Evolutionary conservation across 2,888 invertebrate genomes (phyloP), one percentile per base, ranked within the genome.

Genomic region (Ophraella communa): DNA sequence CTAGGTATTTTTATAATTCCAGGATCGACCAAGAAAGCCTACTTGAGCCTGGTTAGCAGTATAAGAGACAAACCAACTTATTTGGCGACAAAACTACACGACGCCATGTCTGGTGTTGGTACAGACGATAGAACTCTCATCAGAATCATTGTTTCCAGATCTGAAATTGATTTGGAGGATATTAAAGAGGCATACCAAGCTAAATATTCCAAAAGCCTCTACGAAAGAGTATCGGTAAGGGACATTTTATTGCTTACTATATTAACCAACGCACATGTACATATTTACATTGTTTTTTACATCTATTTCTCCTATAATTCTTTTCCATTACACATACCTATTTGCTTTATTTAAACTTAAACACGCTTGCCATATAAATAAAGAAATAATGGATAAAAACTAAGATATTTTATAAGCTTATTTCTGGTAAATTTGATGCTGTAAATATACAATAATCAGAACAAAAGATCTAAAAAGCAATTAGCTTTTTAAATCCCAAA

Each of bases 21-120:
- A 62, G 94, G 94, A 0, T 93, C 93, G 72, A 81, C 86, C 61
- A 89, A 92, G 83, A 89, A 90, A 76, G 93, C 91, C 17, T 84
- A 94, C 33, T 81, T 93, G 69, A 91, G 93, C 67, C 90, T 95
- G 65, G 91, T 92, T 65, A 89, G 89, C 27, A 74, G 75, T 59
- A 74, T 93, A 1, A 88, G 88, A 76, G 91, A 93, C 81, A 89
- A 90, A 81, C 85, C 91, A 1, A 86, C 87, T 54, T 96, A 91
- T 85, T 94, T 95, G 82, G 95, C 95, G 0, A 90, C 92, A 75
- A 88, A 92, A 54, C 85, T 96, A 54, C 89, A 94, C 82, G 90
- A 92, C 77, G 90, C 93, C 55, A 94, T 96, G 94, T 91, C 91
- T 79, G 94, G 96, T 4, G 83, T 92, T 65, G 96, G 96, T 66